Evolutionary conservation across 2,113 vertebrate species (phyloP).

Genomic region (Nothoprocta pentlandii): DNA sequence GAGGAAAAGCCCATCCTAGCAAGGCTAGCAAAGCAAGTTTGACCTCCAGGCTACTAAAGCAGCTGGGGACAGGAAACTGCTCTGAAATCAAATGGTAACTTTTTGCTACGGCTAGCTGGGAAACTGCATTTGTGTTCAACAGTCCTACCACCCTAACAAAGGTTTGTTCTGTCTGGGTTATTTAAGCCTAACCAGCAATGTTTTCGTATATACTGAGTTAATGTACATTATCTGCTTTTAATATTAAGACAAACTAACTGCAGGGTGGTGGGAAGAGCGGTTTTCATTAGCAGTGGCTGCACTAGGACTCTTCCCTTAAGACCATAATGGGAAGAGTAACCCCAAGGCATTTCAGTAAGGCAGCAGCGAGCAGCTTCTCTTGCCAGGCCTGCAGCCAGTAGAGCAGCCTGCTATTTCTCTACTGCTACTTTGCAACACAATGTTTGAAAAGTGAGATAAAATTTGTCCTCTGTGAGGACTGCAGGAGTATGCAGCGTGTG

Average conservation of each 20-base stretch:
- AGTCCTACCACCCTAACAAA: background rate
- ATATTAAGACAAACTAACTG: background rate
- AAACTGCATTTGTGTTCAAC: background rate
- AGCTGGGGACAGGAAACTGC: background rate
- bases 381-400: background rate
- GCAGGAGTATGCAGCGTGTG: accelerated
- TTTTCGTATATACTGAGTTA: background rate
- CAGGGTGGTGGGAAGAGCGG: background rate
- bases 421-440: background rate
- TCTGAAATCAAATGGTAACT: background rate
- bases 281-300: background rate
- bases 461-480: background rate
- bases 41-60: background rate
- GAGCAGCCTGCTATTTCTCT: background rate
- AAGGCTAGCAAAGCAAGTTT: background rate
- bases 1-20: background rate
- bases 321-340: background rate
- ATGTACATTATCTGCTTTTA: background rate
- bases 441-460: background rate
- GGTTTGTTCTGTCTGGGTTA: background rate
- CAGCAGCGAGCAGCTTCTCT: background rate
- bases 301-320: background rate
- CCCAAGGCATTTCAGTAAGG: background rate
- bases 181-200: background rate
- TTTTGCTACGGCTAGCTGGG: background rate